Base-by-base conservation (phyloP, 2,797 vertebrate species). In the Petrocephalus schoutedeni region DNA sequence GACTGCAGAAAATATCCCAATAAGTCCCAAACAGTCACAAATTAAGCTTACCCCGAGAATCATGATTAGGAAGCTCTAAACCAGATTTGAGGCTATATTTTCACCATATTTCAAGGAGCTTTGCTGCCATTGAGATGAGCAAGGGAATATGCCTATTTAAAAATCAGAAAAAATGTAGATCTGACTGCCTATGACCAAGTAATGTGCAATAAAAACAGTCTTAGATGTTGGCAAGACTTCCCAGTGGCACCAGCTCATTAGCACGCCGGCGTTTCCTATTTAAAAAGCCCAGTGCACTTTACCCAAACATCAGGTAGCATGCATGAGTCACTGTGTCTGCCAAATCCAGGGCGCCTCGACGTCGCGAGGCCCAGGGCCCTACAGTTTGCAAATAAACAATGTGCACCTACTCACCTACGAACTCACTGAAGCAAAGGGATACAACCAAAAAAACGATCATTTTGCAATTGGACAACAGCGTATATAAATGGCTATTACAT, bases 181-280 rank as follows among this genome's bases (percentile, higher is more conserved):
- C 87, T 91, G 89, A 90, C 88, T 90, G 90, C 88, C 67, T 85
- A 88, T n/a, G 87, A 87, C 84, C 45, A 86, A 90, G 88, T 89
- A 91, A 89, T 87, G 86, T 58, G 51, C 21, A 58, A 83, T 59
- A 61, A 77, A 87, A 87, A 49, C 32, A 57, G 23, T 23, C 53
- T 28, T 64, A 32, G 57, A 84, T 53, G 57, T 64, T 58, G 71
- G 71, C 54, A 77, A 53, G 87, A 28, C 51, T 64, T 64, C 45
- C 87, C 57, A 28, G 74, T 41, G 45, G 21, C 41, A 19, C 80
- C 41, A 88, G 41, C 85, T 88, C 87, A 92, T 90, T 91, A 91
- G 77, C 71, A 90, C 56, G 32, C 80, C 51, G 16, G 7, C 61
- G 82, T 71, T 67, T 61, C 28, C 41, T 85, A 28, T 85, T 64